Evolutionary conservation across 2,113 vertebrate species (phyloP), one percentile per base, ranked within the genome.

Genomic region (Labrus mixtus): DNA sequence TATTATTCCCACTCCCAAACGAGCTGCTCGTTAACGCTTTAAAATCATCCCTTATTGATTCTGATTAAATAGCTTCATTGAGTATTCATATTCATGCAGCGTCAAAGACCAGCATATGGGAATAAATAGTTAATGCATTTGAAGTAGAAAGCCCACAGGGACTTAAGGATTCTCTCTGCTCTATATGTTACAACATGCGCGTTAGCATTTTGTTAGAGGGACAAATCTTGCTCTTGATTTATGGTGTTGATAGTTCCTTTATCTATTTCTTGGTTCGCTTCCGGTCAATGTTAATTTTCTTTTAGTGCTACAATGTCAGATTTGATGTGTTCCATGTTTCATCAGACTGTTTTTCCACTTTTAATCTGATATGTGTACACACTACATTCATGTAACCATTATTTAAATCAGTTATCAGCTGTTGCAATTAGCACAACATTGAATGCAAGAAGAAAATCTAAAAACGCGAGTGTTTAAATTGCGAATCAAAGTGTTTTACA

Each of bases 31-130:
- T 66, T 77, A 75, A 80, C 43, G 2, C 81, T 68, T 74, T 63
- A 50, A 79, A 78, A 55, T 54, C 6, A 72, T 76, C 70, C 33
- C 57, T 82, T 80, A 88, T 88, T 87, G 72, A 79, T 80, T 78
- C 56, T 74, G 70, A 82, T 82, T 79, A 68, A 85, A 82, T 23
- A 61, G 33, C 59, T 59, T 81, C 13, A 76, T 73, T 73, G 71
- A 51, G 68, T 41, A 77, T 82, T 70, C 46, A 76, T 58, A 65
- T 74, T 75, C 58, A 54, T 57, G 25, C 13, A 37, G 37, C 12
- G 0, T 75, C 62, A 74, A 75, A 62, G 58, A 64, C 39, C 5
- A 82, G 55, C 17, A 69, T 60, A 51, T 43, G 45, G 12, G 70
- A 64, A 82, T 82, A 67, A 82, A 84, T 71, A 68, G 8, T 85